Evolutionary conservation across 2,888 invertebrate genomes (phyloP), one percentile per base, ranked within the genome.

Genomic region (Hartigia nigra): DNA sequence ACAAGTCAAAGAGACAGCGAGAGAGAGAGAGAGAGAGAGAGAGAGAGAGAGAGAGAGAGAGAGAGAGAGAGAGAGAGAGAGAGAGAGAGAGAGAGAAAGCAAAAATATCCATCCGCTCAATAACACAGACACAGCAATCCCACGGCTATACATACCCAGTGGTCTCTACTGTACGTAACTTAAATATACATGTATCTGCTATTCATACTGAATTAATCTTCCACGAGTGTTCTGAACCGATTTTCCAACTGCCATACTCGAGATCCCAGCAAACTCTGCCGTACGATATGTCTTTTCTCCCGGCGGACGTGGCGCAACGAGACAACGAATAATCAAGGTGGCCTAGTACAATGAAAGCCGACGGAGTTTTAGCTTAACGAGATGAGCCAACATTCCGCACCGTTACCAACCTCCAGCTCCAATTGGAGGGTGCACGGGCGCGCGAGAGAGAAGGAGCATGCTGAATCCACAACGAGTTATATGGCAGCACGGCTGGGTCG

Each of bases 311-410:
- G 55, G 55, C 55, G 55, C 55, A 55, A 55, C 23, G 55, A 55
- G 55, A 55, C 55, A 23, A 9, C 55, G 23, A 55, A 55, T 55
- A 55, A 55, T 55, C 55, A 23, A 55, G 55, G 55, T 55, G 55
- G 55, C 55, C 55, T 5, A 23, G 55, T 55, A 55, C 23, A 55
- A 55, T 55, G 55, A 55, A 55, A 55, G 82, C 82, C 82, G 79
- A 77, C 83, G 84, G 82, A 82, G 82, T 82, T 82, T 82, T 81
- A 83, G 79, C 80, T 84, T 81, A 84, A 85, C 85, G 83, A 84
- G 83, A 83, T 81, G 81, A 81, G 80, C 77, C 70, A 80, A 81
- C 79, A 69, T 72, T 76, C 70, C 35, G 23, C 74, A 39, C n/a
- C 32, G 55, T 23, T 55, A 55, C 55, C 55, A 23, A 23, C 55